A percentile compares a stretch with the other conserved stretches of the same genome.
phyloP scores from a whole-genome alignment of 2,113 vertebrate genomes.

The Spheniscus mendiculus region DNA sequence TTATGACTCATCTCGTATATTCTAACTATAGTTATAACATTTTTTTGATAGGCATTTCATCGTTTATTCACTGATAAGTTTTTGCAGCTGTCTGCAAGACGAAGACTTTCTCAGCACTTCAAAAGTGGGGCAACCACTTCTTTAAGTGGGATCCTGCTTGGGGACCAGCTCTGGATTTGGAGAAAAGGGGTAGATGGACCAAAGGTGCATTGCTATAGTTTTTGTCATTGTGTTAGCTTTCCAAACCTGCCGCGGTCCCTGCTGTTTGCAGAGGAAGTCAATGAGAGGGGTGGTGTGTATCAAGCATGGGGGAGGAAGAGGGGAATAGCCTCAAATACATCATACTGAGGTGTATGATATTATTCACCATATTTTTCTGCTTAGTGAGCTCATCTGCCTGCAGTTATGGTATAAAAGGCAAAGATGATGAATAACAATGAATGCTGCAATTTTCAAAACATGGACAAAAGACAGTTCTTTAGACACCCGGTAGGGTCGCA shows the following conservation, averaged over 20 bases:
- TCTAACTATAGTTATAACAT: not conserved
- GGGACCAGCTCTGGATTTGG: not conserved
- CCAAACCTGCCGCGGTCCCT: not conserved
- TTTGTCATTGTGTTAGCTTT: not conserved
- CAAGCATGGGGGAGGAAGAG: not conserved
- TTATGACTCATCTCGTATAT: not conserved
- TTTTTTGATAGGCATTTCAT: not conserved
- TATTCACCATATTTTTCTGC: not conserved
- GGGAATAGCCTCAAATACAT: not conserved
- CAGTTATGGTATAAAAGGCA: not conserved
- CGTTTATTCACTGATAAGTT: not conserved
- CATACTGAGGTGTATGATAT: not conserved
- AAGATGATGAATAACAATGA: not conserved
- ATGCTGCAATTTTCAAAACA: not conserved
- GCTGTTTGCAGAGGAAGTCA: not conserved
- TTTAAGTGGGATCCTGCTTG: not conserved
- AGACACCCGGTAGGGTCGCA: not conserved
- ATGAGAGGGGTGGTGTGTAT: rapidly evolving
- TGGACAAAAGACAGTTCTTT: not conserved
- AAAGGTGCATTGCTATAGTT: not conserved
- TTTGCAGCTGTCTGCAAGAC: not conserved
- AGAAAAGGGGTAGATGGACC: not conserved
- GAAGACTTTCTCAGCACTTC: not conserved
- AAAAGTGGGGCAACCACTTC: not conserved
- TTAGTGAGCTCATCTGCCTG: not conserved